Evolutionary conservation across 2,888 invertebrate genomes (phyloP).

Genomic region (Epirrhoe tristata): DNA sequence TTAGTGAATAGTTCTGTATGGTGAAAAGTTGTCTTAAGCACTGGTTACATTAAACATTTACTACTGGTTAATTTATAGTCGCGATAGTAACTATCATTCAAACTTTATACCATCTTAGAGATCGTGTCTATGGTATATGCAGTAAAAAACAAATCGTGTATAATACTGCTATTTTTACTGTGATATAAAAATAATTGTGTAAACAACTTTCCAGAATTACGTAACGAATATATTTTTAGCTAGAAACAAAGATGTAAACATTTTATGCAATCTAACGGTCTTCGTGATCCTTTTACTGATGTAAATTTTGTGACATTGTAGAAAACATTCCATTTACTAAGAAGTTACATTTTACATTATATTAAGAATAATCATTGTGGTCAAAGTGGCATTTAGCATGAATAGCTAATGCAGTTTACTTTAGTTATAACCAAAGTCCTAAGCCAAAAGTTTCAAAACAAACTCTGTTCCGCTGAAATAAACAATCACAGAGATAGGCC

Average conservation of each 20-base stretch:
- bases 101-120: not conserved
- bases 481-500: conserved; percentile 49
- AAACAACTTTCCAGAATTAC: conserved; percentile 32
- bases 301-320: conserved; percentile 7
- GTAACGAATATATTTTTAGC: conserved; percentile 25
- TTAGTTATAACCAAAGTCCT: not conserved
- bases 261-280: conserved; percentile 17
- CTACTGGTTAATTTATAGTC: not conserved
- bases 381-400: not conserved
- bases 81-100: not conserved
- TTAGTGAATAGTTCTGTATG: no score
- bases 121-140: not conserved
- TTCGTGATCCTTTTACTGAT: conserved; percentile 11
- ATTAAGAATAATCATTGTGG: not conserved
- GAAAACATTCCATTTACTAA: not conserved
- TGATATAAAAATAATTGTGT: conserved; percentile 15
- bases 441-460: conserved; percentile 7
- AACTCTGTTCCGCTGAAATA: conserved; percentile 19
- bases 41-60: not conserved
- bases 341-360: not conserved
- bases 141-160: not conserved
- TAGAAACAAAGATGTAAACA: conserved; percentile 13
- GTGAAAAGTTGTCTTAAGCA: not conserved
- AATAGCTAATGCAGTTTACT: not conserved
- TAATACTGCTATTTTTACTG: not conserved